phyloP scores from a whole-genome alignment of 1,140 invertebrate species.

The Tetranychus urticae region DNA sequence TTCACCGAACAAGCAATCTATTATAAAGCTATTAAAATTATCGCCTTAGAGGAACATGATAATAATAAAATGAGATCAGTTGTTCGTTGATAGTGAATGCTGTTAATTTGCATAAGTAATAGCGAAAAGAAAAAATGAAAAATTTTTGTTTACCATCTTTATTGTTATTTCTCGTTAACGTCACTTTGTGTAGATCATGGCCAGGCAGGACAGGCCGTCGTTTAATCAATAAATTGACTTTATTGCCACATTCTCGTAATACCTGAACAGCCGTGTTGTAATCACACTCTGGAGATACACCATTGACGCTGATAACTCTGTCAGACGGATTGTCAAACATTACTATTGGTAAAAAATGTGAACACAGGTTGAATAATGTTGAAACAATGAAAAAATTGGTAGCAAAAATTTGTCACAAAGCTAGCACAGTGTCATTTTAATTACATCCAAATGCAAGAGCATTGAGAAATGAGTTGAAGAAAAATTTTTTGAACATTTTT shows the following conservation, averaged over 20 bases:
- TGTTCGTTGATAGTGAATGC: background rate
- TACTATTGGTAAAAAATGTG: no score
- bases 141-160: conserved; percentile 49
- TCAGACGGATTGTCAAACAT: conserved; percentile 25
- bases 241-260: conserved; percentile 58
- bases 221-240: conserved; percentile 66
- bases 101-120: background rate
- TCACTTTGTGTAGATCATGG: conserved; percentile 32
- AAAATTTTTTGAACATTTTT: no score
- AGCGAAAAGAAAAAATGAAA: background rate
- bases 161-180: conserved; percentile 67
- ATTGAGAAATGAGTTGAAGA: no score
- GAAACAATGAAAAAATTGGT: no score
- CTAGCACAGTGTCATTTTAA: no score
- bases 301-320: conserved; percentile 85
- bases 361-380: no score
- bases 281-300: conserved; percentile 82
- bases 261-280: conserved; percentile 60
- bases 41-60: background rate
- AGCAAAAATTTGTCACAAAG: no score
- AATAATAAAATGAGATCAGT: background rate
- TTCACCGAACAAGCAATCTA: background rate
- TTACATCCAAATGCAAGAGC: no score
- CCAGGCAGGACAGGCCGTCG: conserved; percentile 35
- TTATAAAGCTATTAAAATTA: background rate